Conservation (phyloP, 2,888 invertebrate genomes). For the Aricia artaxerxes region DNA sequence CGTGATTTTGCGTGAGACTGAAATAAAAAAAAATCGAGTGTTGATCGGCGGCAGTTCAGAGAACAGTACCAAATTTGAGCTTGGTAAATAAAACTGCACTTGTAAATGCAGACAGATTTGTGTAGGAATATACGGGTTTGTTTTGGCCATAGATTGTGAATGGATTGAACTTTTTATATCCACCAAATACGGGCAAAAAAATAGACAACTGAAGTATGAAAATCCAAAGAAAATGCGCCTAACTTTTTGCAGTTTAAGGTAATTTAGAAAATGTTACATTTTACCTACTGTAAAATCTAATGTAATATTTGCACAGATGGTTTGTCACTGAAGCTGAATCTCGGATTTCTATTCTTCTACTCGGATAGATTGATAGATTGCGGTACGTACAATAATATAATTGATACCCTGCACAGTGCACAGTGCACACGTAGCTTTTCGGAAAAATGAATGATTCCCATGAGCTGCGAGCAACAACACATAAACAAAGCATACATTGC, state of each 20-base stretch:
- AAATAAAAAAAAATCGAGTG: not conserved
- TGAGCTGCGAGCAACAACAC: not conserved
- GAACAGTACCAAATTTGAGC: conserved; percentile 15
- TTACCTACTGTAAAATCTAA: too few species aligned
- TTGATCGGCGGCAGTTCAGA: not conserved
- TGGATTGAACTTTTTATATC: not conserved
- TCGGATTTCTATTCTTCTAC: too few species aligned
- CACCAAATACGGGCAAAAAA: not conserved
- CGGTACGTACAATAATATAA: too few species aligned
- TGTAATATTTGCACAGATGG: too few species aligned
- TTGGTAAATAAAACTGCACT: conserved; percentile 19
- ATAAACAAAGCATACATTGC: not conserved
- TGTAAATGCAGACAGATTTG: not conserved
- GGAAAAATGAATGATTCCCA: not conserved
- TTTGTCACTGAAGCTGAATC: too few species aligned
- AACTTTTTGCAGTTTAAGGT: too few species aligned
- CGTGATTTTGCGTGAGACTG: not conserved
- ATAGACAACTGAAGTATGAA: not conserved
- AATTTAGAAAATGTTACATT: too few species aligned
- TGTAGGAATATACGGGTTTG: conserved; percentile 11
- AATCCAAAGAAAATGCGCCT: not conserved
- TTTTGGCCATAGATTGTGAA: not conserved
- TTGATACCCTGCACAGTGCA: too few species aligned
- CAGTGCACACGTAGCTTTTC: not conserved
- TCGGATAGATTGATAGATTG: too few species aligned